phyloP scores from a whole-genome alignment of 2,888 invertebrate genomes.

The Ennomos erosarius region DNA sequence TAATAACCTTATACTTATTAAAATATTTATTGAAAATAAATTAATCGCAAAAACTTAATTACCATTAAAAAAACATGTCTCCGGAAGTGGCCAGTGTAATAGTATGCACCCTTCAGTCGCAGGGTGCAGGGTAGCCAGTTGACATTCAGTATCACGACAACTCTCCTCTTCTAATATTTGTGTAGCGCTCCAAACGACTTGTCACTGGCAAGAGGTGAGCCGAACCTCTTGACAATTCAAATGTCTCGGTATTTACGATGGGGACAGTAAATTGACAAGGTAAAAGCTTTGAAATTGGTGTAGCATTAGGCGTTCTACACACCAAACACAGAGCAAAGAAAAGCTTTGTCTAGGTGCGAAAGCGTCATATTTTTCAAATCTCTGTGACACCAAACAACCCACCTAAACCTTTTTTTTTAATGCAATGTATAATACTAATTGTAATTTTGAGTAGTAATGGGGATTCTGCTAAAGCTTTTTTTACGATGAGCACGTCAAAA shows the following conservation, averaged over 20 bases:
- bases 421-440: no score
- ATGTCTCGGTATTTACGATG: conserved; percentile 21
- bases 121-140: conserved; percentile 46
- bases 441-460: no score
- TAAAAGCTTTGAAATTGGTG: not conserved
- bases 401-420: no score
- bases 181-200: conserved; percentile 70
- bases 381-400: no score
- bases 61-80: conserved; percentile 42
- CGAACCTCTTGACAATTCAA: conserved; percentile 53
- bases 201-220: conserved; percentile 62
- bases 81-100: conserved; percentile 45
- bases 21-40: no score
- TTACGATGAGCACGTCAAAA: no score
- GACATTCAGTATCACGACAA: conserved; percentile 70
- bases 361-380: no score
- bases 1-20: not conserved
- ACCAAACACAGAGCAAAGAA: no score
- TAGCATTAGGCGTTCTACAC: no score
- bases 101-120: conserved; percentile 66
- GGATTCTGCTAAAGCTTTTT: no score
- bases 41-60: conserved; percentile 27
- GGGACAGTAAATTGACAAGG: conserved; percentile 2
- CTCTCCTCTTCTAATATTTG: conserved; percentile 76
- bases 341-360: no score